Evolutionary conservation across 2,888 invertebrate species (phyloP), one percentile per base, ranked within the genome.

Genomic region (Hofmannophila pseudospretella): DNA sequence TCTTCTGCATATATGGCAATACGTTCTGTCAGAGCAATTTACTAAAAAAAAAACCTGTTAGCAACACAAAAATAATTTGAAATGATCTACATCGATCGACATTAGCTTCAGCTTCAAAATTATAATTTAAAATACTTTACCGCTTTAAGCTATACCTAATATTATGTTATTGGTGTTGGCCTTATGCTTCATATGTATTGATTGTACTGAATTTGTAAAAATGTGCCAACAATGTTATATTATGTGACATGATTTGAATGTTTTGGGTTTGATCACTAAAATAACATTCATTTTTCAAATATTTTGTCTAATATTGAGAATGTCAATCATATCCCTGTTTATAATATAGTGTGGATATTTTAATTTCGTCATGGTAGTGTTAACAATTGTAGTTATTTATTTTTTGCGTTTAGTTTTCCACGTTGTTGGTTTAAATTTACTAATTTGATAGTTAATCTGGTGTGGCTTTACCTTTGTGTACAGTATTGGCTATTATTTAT

Each of bases 101-200:
- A 14, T 22, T 32, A 36, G 35, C 41, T 38, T 37, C 13, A 36
- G 41, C 45, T 46, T 42, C 14, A 20, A 23, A 38, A 12, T 16
- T 5, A 19, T n/a, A 38, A 25, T 35, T 49, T 32, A 38, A 44
- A 45, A 39, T 36, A 34, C 29, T 28, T 32, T 34, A 42, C 56
- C 51, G 71, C 71, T 76, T 71, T 55, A 42, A 50, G 65, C 71
- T 67, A 58, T 39, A 54, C 51, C 14, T 48, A 52, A n/a, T n/a
- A n/a, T n/a, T n/a, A n/a, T n/a, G 54, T 39, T 55, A 45, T 51
- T 67, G 78, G 78, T 78, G 76, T 66, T 71, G 76, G 78, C 62
- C 48, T 67, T 52, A 46, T 49, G 61, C 58, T 65, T 61, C 16
- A 37, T 34, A 31, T 20, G 7, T 20, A 30, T 26, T 36, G 1